Evolutionary conservation across 2,888 invertebrate genomes (phyloP), one percentile per base, ranked within the genome.

Genomic region (Germaria angustata): DNA sequence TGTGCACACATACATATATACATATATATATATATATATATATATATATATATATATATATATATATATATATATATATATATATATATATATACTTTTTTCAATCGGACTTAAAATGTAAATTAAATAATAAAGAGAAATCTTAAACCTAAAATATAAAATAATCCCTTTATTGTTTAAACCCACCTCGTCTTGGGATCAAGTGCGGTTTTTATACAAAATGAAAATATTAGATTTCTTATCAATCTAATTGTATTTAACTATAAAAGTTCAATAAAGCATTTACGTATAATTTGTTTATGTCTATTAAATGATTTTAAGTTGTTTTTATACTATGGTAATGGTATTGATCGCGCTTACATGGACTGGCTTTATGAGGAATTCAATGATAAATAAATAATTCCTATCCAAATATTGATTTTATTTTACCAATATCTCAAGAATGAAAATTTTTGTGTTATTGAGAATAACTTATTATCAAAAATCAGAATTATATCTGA

Each of bases 181-280:
- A 13, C 39, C 11, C 5, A 4, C 39, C 59, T 39, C 36, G 39
- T 59, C 36, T 20, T 53, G 28, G 28, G 15, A 41, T 61, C 28
- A 39, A 59, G 9, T 55, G 17, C 8, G 22, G 3, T 44, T 44
- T 51, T 39, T 0, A 15, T 39, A 34, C 7, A 22, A 34, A 36
- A 15, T 55, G 24, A 65, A 32, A 34, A 46, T 24, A 46, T 46
- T 46, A 13, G 5, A 41, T 63, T 49, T 71, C 79, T 80, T 80
- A 80, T 80, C 79, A 59, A 51, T 66, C 9, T 41, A 41, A 57
- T 15, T 66, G 17, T 34, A 22, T 65, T 57, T 49, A 49, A 17
- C 59, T 68, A 28, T 24, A 9, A 72, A 66, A 72, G 57, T 59
- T 79, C 51, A 80, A 46, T 36, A 41, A 1, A 46, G 24, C 13